A percentile compares a stretch with the other conserved stretches of the same genome.
Conservation (phyloP, 1,140 invertebrate species). For the Brachystomella parvula region DNA sequence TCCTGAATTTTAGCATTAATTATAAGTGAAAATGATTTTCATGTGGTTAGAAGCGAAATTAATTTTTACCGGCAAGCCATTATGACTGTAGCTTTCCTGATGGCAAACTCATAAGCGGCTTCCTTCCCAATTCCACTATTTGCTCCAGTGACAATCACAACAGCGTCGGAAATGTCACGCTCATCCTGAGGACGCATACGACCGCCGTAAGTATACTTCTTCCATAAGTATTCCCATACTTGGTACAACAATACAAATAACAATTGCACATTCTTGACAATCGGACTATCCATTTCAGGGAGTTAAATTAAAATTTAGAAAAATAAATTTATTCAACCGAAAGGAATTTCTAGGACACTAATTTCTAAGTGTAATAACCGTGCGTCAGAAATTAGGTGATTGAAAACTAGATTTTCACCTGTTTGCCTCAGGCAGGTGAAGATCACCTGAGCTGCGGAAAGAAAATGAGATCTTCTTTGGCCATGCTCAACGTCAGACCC, state of each 20-base stretch:
- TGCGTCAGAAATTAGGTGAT: not conserved
- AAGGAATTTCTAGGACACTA: not conserved
- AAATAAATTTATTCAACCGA: not conserved
- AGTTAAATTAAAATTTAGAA: not conserved
- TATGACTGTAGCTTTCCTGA: slow-evolving; percentile 20
- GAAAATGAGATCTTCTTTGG: too few relatives aligned
- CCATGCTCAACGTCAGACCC: too few relatives aligned
- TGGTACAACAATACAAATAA: not conserved
- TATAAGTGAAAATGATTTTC: not conserved
- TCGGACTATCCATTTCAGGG: not conserved
- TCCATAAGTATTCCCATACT: not conserved
- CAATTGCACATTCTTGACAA: not conserved
- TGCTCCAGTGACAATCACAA: slow-evolving; percentile 77
- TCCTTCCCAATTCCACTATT: slow-evolving; percentile 61
- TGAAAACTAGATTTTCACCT: not conserved
- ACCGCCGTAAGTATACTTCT: not conserved
- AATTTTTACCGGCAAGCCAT: slow-evolving; percentile 48
- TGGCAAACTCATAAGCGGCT: slow-evolving; percentile 16
- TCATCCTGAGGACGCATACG: not conserved
- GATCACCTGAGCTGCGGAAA: not conserved
- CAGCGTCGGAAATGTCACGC: slow-evolving; percentile 62
- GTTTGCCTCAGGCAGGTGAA: not conserved
- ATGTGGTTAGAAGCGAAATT: not conserved
- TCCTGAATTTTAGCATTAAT: slow-evolving; percentile 42
- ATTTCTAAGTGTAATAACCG: not conserved